Base-by-base conservation (phyloP, 2,888 invertebrate species). In the Ypsolopha scabrella region DNA sequence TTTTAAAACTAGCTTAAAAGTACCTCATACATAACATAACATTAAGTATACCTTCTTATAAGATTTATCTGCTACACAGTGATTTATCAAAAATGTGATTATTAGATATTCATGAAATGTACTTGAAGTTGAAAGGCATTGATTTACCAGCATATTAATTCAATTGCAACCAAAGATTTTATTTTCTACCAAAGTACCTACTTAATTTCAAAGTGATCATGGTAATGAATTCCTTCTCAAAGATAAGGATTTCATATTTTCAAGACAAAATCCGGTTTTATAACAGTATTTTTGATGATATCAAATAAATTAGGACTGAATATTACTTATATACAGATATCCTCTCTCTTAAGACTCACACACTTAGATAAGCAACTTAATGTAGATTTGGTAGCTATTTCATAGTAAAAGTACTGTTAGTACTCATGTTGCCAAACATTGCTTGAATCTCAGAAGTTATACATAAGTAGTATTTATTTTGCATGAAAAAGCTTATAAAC, bases 401-500 rank as follows among this genome's bases (percentile, higher is more conserved):
- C 48, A 54, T 24, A 24, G 24, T 24, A 24, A 24, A 24, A 4
- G 52, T 49, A 45, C 53, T 53, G 47, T 52, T 55, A 57, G 53
- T 24, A 75, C 74, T 75, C 72, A 58, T 63, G 73, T 72, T 75
- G 77, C 77, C 77, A 77, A 77, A 76, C 65, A 64, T 69, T 72
- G 77, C 79, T 78, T 79, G 79, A 79, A 79, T 79, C 79, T 78
- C 75, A 54, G 60, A 67, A 63, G 63, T 71, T 70, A 24, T 39
- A 9, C 47, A 35, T 46, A 43, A 50, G 14, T 47, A 51, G 48
- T 51, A 24, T 46, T 82, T 82, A 81, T 80, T 83, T 82, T 82
- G 85, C 82, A 80, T 82, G 76, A 72, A 67, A 65, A 72, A 70
- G 83, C 83, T 83, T 83, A 67, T 78, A 81, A 80, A 80, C 67